Base-by-base conservation (phyloP, 2,797 vertebrate species). In the Cephalopachus bancanus region DNA sequence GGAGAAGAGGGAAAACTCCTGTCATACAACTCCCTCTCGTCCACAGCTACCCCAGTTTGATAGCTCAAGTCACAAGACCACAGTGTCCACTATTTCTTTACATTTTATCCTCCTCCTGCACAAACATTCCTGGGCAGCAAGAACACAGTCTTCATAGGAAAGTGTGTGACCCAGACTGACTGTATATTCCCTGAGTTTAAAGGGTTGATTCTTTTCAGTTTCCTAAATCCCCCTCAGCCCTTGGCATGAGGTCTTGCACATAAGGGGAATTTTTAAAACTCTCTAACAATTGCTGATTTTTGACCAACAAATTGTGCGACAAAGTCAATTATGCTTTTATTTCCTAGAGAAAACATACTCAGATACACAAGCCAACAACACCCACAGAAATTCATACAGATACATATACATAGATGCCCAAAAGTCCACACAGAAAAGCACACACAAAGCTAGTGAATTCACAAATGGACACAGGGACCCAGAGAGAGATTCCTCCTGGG, bases 281-380 rank as follows among this genome's bases (percentile, higher is more conserved):
- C 7, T 12, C 65, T 75, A 37, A 65, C 30, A 65, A 62, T 20
- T 26, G 7, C 17, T 86, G 28, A 11, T 71, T 37, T 83, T 80
- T 24, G 17, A 75, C 53, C 55, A 69, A 83, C 17, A 67, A 69
- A 86, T 92, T 72, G 74, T 90, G 75, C 11, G 83, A 44, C 60
- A 28, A 91, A 78, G 74, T 75, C 74, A 91, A 78, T 60, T 76
- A 28, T 64, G 28, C 20, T 94, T 92, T 95, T 59, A 69, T 91
- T 89, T 80, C 37, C 8, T 11, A 24, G 55, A 6, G n/a, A 83
- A 80, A 75, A 72, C 2, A 55, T n/a, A 51, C 20, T 26, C 49
- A 81, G 53, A 55, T 20, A 62, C 19, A 24, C 0, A 55, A 57
- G 19, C 26, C 24, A 30, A 53, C 8, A 15, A n/a, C n/a, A 78